Evolutionary conservation across 2,113 vertebrate genomes (phyloP).

Genomic region (Isichthys henryi): DNA sequence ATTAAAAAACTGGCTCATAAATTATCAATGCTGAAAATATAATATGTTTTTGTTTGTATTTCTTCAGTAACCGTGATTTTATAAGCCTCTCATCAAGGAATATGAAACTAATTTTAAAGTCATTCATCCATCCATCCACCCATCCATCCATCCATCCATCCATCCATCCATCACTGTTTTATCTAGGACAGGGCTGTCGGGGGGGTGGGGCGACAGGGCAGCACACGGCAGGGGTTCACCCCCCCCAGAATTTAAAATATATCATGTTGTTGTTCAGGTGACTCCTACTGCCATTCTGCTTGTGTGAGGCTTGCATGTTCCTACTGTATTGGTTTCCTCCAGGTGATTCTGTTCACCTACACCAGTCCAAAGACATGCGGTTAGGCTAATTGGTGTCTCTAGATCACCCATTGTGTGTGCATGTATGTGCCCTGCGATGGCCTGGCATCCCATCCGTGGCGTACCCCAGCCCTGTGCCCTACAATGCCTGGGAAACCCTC

Average conservation of each 20-base stretch:
- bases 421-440: neutral
- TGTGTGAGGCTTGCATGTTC: neutral
- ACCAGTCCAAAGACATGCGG: neutral
- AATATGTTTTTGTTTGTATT: slow-evolving; percentile 20
- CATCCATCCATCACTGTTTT: neutral
- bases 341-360: neutral
- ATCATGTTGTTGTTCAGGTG: neutral
- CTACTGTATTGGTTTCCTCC: neutral
- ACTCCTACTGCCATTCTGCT: neutral
- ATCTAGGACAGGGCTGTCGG: neutral
- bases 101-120: slow-evolving; percentile 23
- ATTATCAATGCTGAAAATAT: slow-evolving; percentile 20
- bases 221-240: neutral
- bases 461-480: neutral
- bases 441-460: neutral
- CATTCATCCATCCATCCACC: neutral
- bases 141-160: neutral
- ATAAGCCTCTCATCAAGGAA: slow-evolving; percentile 12
- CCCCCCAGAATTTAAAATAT: no score
- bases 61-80: slow-evolving; percentile 8
- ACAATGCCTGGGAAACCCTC: neutral
- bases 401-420: neutral
- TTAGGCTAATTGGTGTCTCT: neutral
- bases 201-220: neutral
- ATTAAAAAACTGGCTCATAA: slow-evolving; percentile 22